Conservation (phyloP, 2,888 invertebrate species). For the Sceliomorpha sp. region DNA sequence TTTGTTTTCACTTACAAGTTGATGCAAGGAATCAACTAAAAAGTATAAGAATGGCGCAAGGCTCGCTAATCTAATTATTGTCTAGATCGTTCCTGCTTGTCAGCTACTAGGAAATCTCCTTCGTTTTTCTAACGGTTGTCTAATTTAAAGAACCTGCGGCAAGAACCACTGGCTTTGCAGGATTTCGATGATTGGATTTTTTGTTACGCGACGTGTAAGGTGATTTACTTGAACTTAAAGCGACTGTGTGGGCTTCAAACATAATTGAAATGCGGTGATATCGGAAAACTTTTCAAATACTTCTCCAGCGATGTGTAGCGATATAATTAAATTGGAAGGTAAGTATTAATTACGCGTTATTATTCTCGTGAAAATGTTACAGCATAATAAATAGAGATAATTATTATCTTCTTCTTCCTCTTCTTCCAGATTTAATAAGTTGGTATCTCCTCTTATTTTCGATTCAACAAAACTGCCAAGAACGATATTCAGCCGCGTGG, state of each 20-base stretch:
- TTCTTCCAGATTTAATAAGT: not conserved
- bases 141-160: constrained; percentile 39
- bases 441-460: not conserved
- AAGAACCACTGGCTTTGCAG: constrained; percentile 56
- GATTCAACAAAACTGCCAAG: not conserved
- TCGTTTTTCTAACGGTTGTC: constrained; percentile 12
- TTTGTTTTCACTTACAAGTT: too few species aligned
- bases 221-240: constrained; percentile 79
- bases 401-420: too few species aligned
- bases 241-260: constrained; percentile 1
- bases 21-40: constrained; percentile 21
- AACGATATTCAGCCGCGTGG: not conserved
- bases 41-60: constrained; percentile 19
- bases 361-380: too few species aligned
- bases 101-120: constrained; percentile 21
- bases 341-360: too few species aligned
- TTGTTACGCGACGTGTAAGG: constrained; percentile 66
- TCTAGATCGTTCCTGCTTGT: constrained; percentile 7
- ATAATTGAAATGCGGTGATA: too few species aligned
- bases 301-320: too few species aligned
- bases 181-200: constrained; percentile 65
- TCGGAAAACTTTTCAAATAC: too few species aligned
- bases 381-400: too few species aligned
- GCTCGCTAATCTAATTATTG: constrained; percentile 30
- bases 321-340: too few species aligned